Base-by-base conservation (phyloP, 2,113 vertebrate genomes). In the Urocitellus parryii region DNA sequence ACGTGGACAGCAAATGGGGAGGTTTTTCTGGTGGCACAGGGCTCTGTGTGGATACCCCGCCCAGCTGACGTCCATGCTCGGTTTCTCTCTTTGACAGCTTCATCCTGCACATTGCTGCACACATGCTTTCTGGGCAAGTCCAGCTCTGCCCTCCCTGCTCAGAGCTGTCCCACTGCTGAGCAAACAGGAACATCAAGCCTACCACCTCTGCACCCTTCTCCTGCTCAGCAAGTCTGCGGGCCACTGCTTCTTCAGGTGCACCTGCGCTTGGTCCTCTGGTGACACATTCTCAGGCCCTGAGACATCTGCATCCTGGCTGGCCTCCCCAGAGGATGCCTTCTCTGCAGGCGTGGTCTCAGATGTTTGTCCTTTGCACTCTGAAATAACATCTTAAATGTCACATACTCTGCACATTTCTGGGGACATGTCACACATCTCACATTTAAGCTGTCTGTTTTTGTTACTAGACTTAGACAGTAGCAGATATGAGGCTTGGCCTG, bases 111-210 rank as follows among this genome's bases (percentile, higher is more conserved):
- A 3, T 25, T 22, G 1, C 17, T 0, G 2, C 74, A 8, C 22
- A 1, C 51, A 14, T 53, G 13, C 14, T 16, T 13, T 16, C 13
- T 53, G 51, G 51, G 51, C 51, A 16, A 16, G 51, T 16, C 51
- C 51, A 53, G 51, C 51, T 53, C 51, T 53, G 51, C 51, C 4
- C 51, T 51, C 51, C 13, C 51, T 53, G 51, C 51, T 16, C 51
- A 16, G 14, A 16, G 51, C 51, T 53, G 51, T 3, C 51, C 51
- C 14, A 14, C 51, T 4, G 13, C 51, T 53, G 13, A 0, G 51
- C 14, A 16, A 14, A 14, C 0, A 0, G 32, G 29, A 53, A 22
- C 18, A 67, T 53, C 10, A 4, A 13, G 58, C 7, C 24, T 8
- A n/a, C 45, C 0, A 0, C 7, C 9, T 3, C 13, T 22, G 61